A percentile compares a stretch with the other conserved stretches of the same genome.
Conservation (phyloP, 1,140 invertebrate genomes). For the Ips typographus region DNA sequence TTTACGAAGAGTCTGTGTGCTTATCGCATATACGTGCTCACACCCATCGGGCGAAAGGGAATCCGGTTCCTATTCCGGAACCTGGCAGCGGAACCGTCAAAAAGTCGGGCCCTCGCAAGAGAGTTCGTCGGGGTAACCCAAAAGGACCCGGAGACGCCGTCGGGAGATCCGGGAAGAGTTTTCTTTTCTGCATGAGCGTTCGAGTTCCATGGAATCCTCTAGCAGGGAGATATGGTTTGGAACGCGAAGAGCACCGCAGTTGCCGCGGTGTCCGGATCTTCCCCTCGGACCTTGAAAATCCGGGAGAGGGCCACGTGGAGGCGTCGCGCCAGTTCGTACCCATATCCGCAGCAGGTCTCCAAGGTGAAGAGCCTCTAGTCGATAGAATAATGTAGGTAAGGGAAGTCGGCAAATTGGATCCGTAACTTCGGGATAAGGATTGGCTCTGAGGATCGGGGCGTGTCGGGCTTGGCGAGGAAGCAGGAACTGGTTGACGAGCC, state of each 20-base stretch:
- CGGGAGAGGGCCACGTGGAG: too few relatives aligned
- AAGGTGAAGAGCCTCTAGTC: slow-evolving; percentile 87
- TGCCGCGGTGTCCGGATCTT: slow-evolving; percentile 61
- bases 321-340: too few relatives aligned
- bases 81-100: slow-evolving; percentile 67
- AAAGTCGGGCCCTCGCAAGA: slow-evolving; percentile 63
- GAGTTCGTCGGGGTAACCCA: slow-evolving; percentile 60
- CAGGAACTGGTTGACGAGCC: too few relatives aligned
- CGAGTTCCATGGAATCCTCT: too few relatives aligned
- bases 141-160: slow-evolving; percentile 59
- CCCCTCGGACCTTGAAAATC: slow-evolving; percentile 57
- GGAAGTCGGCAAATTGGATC: slow-evolving; percentile 54
- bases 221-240: slow-evolving; percentile 66
- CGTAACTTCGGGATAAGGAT: too few relatives aligned
- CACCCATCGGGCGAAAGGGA: slow-evolving; percentile 64
- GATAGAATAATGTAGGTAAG: slow-evolving; percentile 62
- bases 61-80: slow-evolving; percentile 69
- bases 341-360: slow-evolving; percentile 78
- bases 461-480: too few relatives aligned
- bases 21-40: slow-evolving; percentile 9
- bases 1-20: not conserved
- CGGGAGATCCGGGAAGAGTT: slow-evolving; percentile 66
- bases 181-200: slow-evolving; percentile 14
- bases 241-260: slow-evolving; percentile 77
- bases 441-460: too few relatives aligned